phyloP scores from a whole-genome alignment of 2,888 invertebrate species.

The Eucriotettix oculatus region DNA sequence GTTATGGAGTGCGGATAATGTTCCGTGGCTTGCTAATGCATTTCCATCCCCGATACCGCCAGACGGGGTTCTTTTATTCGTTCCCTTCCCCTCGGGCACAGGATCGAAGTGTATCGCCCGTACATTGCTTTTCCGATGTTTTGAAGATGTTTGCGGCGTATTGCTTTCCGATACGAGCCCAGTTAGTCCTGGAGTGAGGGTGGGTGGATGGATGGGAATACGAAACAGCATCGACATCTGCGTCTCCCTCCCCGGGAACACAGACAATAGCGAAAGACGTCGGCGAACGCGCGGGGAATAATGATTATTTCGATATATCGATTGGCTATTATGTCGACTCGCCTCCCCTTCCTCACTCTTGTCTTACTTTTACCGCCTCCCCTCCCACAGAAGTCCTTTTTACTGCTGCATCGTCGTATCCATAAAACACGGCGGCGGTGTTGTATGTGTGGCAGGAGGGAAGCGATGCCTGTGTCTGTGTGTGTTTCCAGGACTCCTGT shows the following conservation, averaged over 20 bases:
- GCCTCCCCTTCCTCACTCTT: background rate
- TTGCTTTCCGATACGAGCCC: background rate
- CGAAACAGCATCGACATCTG: background rate
- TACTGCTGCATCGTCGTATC: background rate
- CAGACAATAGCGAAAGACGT: background rate
- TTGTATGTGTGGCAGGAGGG: too few species aligned
- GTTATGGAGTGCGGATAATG: too few species aligned
- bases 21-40: too few species aligned
- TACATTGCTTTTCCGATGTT: background rate
- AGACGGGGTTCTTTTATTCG: too few species aligned
- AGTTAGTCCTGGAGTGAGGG: background rate
- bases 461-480: too few species aligned
- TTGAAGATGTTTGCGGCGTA: background rate
- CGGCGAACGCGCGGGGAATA: background rate
- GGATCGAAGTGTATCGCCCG: background rate
- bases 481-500: too few species aligned
- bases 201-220: background rate
- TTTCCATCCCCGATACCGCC: too few species aligned
- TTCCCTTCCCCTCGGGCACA: too few species aligned
- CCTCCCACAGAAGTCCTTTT: background rate
- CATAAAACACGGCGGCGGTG: background rate
- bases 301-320: constrained; percentile 14
- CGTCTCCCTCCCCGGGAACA: background rate
- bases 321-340: constrained; percentile 4
- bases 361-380: background rate